Conservation (phyloP, 2,888 invertebrate species). For the Tholera decimalis region DNA sequence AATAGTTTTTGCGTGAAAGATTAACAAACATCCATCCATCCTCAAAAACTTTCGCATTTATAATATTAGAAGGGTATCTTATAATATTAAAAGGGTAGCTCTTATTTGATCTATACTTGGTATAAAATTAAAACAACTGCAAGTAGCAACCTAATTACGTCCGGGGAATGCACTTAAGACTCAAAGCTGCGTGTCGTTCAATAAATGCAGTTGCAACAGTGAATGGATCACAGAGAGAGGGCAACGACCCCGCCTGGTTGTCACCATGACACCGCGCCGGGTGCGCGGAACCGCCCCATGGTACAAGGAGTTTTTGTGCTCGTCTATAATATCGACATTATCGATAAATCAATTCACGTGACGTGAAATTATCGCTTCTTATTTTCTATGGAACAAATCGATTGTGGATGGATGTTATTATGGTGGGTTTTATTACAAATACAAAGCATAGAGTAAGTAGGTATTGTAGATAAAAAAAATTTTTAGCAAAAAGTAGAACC, state of each 20-base stretch:
- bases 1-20: too few species aligned
- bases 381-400: background rate
- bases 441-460: too few species aligned
- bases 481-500: too few species aligned
- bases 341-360: conserved; percentile 23
- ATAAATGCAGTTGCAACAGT: conserved; percentile 62
- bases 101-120: background rate
- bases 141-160: conserved; percentile 12
- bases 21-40: too few species aligned
- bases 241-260: conserved; percentile 61
- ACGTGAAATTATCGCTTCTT: background rate
- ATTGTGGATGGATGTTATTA: too few species aligned
- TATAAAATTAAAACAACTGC: background rate
- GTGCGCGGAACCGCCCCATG: conserved; percentile 37
- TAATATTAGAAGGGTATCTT: too few species aligned
- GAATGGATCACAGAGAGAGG: conserved; percentile 64
- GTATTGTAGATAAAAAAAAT: too few species aligned
- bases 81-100: too few species aligned
- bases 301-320: conserved; percentile 18
- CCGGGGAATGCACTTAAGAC: conserved; percentile 49
- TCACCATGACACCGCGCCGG: conserved; percentile 30
- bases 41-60: too few species aligned
- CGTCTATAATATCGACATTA: background rate
- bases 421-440: too few species aligned
- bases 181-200: conserved; percentile 22